Evolutionary conservation across 1,140 invertebrate species (phyloP), one percentile per base, ranked within the genome.

Genomic region (Melanaphis sacchari): DNA sequence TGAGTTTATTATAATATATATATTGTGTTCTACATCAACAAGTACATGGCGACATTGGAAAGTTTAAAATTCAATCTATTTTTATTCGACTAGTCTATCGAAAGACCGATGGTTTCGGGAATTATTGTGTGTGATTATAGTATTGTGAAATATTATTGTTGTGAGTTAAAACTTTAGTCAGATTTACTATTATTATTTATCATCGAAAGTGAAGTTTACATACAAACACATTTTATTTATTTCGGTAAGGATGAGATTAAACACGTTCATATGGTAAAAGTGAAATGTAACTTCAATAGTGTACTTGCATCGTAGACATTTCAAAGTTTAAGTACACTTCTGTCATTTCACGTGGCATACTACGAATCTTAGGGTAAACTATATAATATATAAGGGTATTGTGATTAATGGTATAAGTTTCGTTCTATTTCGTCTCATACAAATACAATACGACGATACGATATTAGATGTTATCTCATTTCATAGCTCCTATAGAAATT

Each of bases 381-480:
- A 82, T 76, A 46, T 38, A n/a, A 46, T 38, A 66, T 66, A 76
- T n/a, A 41, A 41, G 38, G 89, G 40, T 26, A 66, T 66, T 84
- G 81, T 93, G 81, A 93, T 93, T 93, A 93, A 93, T 85, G 85
- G 31, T 22, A 31, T 8, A 93, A 93, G 91, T 93, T 93, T 18
- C 66, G 38, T 36, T 38, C 40, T 90, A 41, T 90, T n/a, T 54
- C 7, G 49, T 54, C n/a, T n/a, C 26, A 15, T 52, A 40, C 46
- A 52, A 52, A 89, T 89, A 38, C 18, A 88, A 46, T 36, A 88
- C 11, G 8, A 88, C 11, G 85, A 54, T 8, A 54, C 22, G 49
- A 18, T 11, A 40, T 1, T 54, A 40, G 88, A 59, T 90, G 31
- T 90, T 36, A 43, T 89, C 87, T 36, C 18, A 38, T 52, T 89